Percentiles rank a stretch among this genome's conserved stretches.
Conservation (phyloP, 1,140 invertebrate genomes). For the Drosophila subpulchrella region DNA sequence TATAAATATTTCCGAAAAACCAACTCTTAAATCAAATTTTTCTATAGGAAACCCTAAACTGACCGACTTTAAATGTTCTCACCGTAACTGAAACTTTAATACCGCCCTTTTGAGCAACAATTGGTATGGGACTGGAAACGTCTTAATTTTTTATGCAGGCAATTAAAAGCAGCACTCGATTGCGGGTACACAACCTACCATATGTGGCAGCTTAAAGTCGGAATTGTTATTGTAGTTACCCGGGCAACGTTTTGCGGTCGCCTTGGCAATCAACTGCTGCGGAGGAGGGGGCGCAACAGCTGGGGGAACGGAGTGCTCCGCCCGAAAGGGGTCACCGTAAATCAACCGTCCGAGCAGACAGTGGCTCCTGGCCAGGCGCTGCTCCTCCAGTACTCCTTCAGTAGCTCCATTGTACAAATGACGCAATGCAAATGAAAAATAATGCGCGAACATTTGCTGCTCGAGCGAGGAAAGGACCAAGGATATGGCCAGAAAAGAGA, state of each 20-base stretch:
- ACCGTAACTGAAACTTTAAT: not conserved
- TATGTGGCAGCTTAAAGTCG: conserved; percentile 44
- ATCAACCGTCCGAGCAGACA: conserved; percentile 64
- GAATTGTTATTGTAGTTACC: conserved; percentile 41
- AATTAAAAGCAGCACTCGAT: conserved; percentile 69
- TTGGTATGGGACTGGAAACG: conserved; percentile 11
- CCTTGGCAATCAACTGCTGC: conserved; percentile 70
- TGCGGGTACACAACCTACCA: conserved; percentile 14
- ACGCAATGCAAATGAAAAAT: conserved; percentile 74
- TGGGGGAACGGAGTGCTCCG: conserved; percentile 3
- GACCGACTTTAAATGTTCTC: not conserved
- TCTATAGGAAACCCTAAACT: not conserved
- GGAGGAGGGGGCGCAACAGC: conserved; percentile 21
- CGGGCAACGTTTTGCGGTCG: conserved; percentile 62
- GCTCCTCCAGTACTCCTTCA: no score
- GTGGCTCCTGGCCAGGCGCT: conserved; percentile 4
- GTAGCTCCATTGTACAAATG: conserved; percentile 42
- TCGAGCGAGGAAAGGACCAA: not conserved
- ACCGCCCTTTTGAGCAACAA: conserved; percentile 27
- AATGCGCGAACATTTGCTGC: conserved; percentile 54
- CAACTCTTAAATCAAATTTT: no score
- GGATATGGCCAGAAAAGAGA: conserved; percentile 7
- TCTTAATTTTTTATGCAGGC: conserved; percentile 45
- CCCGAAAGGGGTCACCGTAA: conserved; percentile 56
- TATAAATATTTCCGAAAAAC: no score